Evolutionary conservation across 2,888 invertebrate genomes (phyloP).

Genomic region (Erebia ligea): DNA sequence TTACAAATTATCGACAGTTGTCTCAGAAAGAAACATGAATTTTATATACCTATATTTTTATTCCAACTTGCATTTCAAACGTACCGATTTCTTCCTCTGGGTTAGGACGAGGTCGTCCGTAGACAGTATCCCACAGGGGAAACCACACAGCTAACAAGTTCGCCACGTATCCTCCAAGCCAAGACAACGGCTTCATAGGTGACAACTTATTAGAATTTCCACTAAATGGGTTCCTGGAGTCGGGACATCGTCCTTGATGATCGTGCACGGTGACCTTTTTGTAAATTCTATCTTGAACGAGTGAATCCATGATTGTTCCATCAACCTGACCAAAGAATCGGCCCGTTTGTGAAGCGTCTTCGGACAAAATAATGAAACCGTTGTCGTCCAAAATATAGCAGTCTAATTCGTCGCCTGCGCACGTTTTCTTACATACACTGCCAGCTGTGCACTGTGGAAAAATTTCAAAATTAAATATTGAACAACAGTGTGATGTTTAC

Average conservation of each 20-base stretch:
- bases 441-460: slow-evolving; percentile 86
- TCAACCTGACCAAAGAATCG: slow-evolving; percentile 97
- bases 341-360: slow-evolving; percentile 93
- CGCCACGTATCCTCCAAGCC: slow-evolving; percentile 81
- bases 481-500: not conserved
- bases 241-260: slow-evolving; percentile 93
- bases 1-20: too few species aligned
- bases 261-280: slow-evolving; percentile 94
- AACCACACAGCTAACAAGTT: slow-evolving; percentile 77
- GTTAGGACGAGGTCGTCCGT: slow-evolving; percentile 64
- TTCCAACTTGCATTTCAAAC: slow-evolving; percentile 24
- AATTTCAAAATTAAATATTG: slow-evolving; percentile 3
- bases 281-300: slow-evolving; percentile 95
- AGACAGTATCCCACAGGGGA: slow-evolving; percentile 72
- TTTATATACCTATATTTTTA: too few species aligned
- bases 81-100: slow-evolving; percentile 81
- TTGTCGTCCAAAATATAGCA: slow-evolving; percentile 97
- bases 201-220: slow-evolving; percentile 69
- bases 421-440: slow-evolving; percentile 90
- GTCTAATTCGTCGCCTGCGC: slow-evolving; percentile 93
- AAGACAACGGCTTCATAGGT: slow-evolving; percentile 80
- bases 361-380: slow-evolving; percentile 96
- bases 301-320: slow-evolving; percentile 96
- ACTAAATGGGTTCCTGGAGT: slow-evolving; percentile 86
- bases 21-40: too few species aligned